Conservation (phyloP, 2,888 invertebrate genomes). For the Lochmaea capreae region DNA sequence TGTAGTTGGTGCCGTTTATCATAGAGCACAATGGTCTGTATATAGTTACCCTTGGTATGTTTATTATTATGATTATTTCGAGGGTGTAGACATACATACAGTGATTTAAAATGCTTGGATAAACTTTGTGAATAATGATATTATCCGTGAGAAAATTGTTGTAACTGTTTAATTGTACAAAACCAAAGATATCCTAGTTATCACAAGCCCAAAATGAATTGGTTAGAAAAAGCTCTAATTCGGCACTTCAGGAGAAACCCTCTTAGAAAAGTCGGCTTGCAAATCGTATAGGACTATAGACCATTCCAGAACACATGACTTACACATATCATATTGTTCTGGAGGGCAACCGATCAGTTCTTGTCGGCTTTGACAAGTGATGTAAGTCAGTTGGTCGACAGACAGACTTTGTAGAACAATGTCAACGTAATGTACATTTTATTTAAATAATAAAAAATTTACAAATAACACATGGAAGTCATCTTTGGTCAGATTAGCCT, state of each 20-base stretch:
- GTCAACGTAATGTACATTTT: too few species aligned
- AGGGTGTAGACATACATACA: conserved; percentile 34
- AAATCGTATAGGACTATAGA: too few species aligned
- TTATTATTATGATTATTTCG: conserved; percentile 39
- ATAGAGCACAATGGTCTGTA: conserved; percentile 41
- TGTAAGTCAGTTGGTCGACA: too few species aligned
- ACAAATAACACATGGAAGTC: too few species aligned
- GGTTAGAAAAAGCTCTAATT: neutral
- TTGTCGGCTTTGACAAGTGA: too few species aligned
- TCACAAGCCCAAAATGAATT: neutral
- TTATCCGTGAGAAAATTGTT: conserved; percentile 26
- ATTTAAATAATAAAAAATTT: too few species aligned
- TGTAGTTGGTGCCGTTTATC: conserved; percentile 38
- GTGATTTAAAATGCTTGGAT: conserved; percentile 30
- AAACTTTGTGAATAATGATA: conserved; percentile 22
- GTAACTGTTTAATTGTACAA: neutral
- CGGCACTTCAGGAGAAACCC: neutral
- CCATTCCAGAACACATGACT: too few species aligned
- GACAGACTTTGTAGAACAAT: too few species aligned
- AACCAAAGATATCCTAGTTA: conserved; percentile 1
- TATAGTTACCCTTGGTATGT: conserved; percentile 34
- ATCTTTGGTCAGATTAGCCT: too few species aligned
- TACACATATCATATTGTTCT: too few species aligned
- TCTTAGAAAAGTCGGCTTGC: too few species aligned
- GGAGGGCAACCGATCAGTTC: too few species aligned